These are phyloP conservation scores for Archaeoteleia sp. DNA, from an alignment of 2,888 invertebrate species.

Conservation along the genomic window DNA sequence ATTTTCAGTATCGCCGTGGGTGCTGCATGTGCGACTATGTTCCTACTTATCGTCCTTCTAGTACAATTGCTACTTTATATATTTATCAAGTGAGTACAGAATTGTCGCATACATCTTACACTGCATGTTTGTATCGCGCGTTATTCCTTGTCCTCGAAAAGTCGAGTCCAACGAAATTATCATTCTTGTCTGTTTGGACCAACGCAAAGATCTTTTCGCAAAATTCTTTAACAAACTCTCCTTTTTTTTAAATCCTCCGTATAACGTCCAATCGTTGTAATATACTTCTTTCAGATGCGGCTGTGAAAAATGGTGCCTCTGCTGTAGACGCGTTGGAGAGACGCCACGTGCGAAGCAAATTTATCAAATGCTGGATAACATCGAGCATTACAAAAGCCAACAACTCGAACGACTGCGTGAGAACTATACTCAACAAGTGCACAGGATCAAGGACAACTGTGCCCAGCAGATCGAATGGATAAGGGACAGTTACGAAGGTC, in stretches of 20 bases:
- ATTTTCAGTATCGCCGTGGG: conserved; percentile 90
- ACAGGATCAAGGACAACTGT: conserved; percentile 94
- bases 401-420: conserved; percentile 92
- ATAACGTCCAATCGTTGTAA: not conserved
- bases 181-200: not conserved
- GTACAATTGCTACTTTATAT: conserved; percentile 85
- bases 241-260: not conserved
- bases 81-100: conserved; percentile 80
- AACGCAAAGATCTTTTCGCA: no score
- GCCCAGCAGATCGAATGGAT: conserved; percentile 96
- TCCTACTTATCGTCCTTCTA: conserved; percentile 86
- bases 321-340: conserved; percentile 82
- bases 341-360: conserved; percentile 89
- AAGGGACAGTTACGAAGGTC: conserved; percentile 91
- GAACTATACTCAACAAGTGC: conserved; percentile 94
- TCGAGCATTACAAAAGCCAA: conserved; percentile 91
- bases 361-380: conserved; percentile 90
- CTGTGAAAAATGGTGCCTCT: conserved; percentile 84
- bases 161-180: not conserved
- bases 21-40: conserved; percentile 84
- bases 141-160: no score
- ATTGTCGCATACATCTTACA: no score
- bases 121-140: no score
- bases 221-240: no score
- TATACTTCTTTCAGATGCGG: conserved; percentile 80